Percentiles rank a stretch among this genome's conserved stretches.
Evolutionary conservation across 2,113 vertebrate genomes (phyloP).

Genomic region (Cynoglossus semilaevis): DNA sequence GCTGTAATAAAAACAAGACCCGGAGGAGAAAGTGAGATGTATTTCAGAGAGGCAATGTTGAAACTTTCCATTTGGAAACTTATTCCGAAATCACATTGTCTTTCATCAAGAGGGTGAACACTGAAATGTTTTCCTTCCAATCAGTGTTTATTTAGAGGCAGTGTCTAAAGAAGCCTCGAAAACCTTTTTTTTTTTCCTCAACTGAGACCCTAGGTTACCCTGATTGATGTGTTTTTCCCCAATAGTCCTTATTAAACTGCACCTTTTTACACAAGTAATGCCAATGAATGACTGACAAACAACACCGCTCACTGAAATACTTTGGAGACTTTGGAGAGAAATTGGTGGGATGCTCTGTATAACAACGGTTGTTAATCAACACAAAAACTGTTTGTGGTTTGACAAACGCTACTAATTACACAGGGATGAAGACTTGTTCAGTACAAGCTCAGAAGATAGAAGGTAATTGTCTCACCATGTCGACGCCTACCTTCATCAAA

Average conservation of each 20-base stretch:
- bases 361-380: conserved; percentile 60
- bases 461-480: conserved; percentile 76
- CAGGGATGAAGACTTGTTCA: conserved; percentile 75
- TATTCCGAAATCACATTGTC: no score
- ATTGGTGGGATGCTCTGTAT: background rate
- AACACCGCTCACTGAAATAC: background rate
- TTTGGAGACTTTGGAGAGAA: conserved; percentile 1
- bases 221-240: background rate
- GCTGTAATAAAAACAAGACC: no score
- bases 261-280: background rate
- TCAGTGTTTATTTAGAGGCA: conserved; percentile 31
- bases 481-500: conserved; percentile 47
- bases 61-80: no score
- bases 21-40: no score
- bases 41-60: no score
- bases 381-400: conserved; percentile 64
- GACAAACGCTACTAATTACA: conserved; percentile 80
- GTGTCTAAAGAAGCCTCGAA: no score
- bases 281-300: no score
- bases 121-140: conserved; percentile 10
- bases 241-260: background rate
- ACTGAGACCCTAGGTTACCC: no score
- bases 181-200: no score
- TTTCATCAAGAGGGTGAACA: background rate
- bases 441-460: conserved; percentile 73